Percentiles rank a stretch among this genome's conserved stretches.
Conservation (phyloP, 2,888 invertebrate genomes). For the Agrypnus murinus region DNA sequence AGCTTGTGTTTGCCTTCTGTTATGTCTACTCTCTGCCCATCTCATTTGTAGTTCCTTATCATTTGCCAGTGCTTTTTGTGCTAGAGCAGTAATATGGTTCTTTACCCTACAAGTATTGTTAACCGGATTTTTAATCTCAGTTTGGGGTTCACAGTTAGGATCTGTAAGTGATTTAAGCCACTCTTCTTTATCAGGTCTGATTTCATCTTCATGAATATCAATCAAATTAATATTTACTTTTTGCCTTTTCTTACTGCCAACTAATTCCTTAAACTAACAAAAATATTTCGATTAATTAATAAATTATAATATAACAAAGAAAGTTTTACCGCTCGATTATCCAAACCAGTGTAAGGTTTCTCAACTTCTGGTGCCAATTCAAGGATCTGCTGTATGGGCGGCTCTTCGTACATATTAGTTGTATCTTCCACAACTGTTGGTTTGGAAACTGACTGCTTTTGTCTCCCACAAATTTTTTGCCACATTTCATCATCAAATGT, state of each 20-base stretch:
- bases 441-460: conserved; percentile 64
- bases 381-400: conserved; percentile 53
- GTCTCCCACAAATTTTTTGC: conserved; percentile 72
- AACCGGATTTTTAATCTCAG: conserved; percentile 74
- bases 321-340: conserved; percentile 70
- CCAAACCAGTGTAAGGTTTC: conserved; percentile 71
- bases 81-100: conserved; percentile 97
- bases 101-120: conserved; percentile 79
- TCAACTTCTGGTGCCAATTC: conserved; percentile 71
- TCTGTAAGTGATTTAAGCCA: conserved; percentile 87
- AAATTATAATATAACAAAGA: not conserved
- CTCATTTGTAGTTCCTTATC: conserved; percentile 95
- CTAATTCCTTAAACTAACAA: conserved; percentile 77
- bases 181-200: conserved; percentile 85
- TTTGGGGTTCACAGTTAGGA: conserved; percentile 74
- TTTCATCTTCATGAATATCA: conserved; percentile 87
- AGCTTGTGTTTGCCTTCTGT: conserved; percentile 90
- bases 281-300: conserved; percentile 33
- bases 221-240: conserved; percentile 83
- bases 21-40: conserved; percentile 92
- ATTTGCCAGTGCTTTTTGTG: conserved; percentile 94
- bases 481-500: conserved; percentile 70
- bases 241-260: conserved; percentile 79
- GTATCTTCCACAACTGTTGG: conserved; percentile 70
- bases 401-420: conserved; percentile 66